Base-by-base conservation (phyloP, 2,113 vertebrate species). In the Sterna hirundo region DNA sequence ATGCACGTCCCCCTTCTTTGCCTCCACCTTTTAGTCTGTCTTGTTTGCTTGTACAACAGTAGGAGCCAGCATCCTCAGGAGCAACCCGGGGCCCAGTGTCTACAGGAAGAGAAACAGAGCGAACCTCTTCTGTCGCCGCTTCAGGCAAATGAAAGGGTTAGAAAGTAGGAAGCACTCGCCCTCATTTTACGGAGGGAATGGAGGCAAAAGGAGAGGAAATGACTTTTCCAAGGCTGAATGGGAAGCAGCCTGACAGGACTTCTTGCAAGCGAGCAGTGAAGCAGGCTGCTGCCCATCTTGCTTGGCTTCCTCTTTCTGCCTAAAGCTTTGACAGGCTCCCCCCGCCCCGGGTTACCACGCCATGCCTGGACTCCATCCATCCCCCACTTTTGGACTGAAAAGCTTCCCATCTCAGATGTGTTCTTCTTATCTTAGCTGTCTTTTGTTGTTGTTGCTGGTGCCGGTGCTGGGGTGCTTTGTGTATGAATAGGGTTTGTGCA, bases 401-500 rank as follows among this genome's bases (percentile, higher is more conserved):
- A 80, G 17, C 36, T 86, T 88, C 77, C 51, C 68, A 40, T 75
- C 32, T 75, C 32, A 78, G 55, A 78, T 47, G 34, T 32, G 13
- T 74, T 93, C 46, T 68, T 74, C 69, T 47, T 52, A 51, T 26
- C 71, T 75, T 75, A 70, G 38, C 47, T 60, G 19, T 25, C 44
- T 61, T 64, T 64, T 70, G 15, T 38, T 86, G 46, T 3, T 51
- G 38, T 19, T 71, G 51, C 22, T 81, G 51, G 52, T 80, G 61
- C 44, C 86, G 75, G 38, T 75, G 58, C 44, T 92, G 77, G 29
- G 75, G 26, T n/a, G 26, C n/a, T 96, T 94, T 85, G 66, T 52
- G 46, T 64, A 40, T 44, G 76, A 79, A 76, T 60, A 76, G 52
- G 46, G 21, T 44, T 86, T 64, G 46, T 61, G 40, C 57, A 89